Evolutionary conservation across 2,113 vertebrate genomes (phyloP).

Genomic region (Hystrix cristata): DNA sequence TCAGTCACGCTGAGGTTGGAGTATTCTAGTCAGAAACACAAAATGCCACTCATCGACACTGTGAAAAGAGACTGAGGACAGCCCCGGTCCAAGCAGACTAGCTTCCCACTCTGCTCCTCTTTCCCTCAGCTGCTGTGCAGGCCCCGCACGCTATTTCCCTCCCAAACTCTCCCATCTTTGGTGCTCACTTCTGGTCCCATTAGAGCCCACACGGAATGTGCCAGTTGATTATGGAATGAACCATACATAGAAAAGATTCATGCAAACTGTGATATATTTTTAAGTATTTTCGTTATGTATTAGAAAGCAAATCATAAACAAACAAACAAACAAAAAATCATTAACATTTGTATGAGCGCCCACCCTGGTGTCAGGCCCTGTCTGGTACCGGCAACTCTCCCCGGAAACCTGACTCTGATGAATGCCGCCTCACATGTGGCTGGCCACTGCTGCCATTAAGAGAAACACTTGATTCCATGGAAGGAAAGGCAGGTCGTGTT

Average conservation of each 20-base stretch:
- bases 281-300: neutral
- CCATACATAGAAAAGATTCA: neutral
- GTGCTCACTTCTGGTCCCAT: neutral
- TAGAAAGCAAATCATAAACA: neutral
- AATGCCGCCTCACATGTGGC: neutral
- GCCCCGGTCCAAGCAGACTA: neutral
- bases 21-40: neutral
- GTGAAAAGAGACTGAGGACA: neutral
- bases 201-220: neutral
- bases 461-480: neutral
- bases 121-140: neutral
- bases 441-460: neutral
- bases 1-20: neutral
- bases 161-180: neutral
- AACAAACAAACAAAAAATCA: no score
- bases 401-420: neutral
- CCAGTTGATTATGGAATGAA: neutral
- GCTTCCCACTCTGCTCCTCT: neutral
- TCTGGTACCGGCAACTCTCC: neutral
- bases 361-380: neutral
- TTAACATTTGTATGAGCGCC: neutral
- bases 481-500: neutral
- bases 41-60: neutral
- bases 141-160: neutral
- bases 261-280: neutral